Base-by-base conservation (phyloP, 2,113 vertebrate genomes). In the Dromaius novaehollandiae region DNA sequence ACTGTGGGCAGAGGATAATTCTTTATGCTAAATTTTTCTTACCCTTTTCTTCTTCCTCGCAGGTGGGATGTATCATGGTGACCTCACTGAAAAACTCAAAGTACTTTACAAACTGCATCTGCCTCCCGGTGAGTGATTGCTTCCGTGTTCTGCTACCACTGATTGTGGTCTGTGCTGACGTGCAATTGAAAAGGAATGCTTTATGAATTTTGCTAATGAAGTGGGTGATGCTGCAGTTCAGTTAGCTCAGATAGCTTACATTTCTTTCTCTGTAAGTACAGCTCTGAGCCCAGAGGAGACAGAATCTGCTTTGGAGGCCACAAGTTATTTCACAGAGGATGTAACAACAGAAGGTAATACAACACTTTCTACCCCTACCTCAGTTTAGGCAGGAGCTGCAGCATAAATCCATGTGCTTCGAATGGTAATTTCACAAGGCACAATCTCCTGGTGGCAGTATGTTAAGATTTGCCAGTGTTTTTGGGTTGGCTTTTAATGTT, bases 31-130 rank as follows among this genome's bases (percentile, higher is more conserved):
- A 89, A 0, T 64, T 86, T 83, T 40, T 84, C n/a, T 80, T 51
- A 24, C 55, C 8, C 11, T 53, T 36, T 65, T 40, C 38, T 81
- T 60, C 65, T 86, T 21, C 19, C 64, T 81, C 8, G 10, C 95
- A 99, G 99, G 99, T 96, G 98, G 99, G 46, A 99, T 99, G 99
- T 99, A 99, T 97, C 99, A 99, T 8, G 99, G 99, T 26, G 99
- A 99, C 96, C 98, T 99, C 97, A 99, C 98, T 0, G 99, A 99
- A 90, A 99, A 99, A 97, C 98, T 99, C 69, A 99, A 99, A 97
- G 97, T 99, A 14, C 98, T 99, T 17, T 99, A 99, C 98, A 99
- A 99, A 96, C 98, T 99, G 32, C 99, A 99, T 95, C 96, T 99
- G 60, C 99, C 99, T 44, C 99, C 99, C 93, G 99, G 99, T 99